Percentiles rank a stretch among this genome's conserved stretches.
Evolutionary conservation across 2,888 invertebrate genomes (phyloP).

Genomic region (Tachina lurida): DNA sequence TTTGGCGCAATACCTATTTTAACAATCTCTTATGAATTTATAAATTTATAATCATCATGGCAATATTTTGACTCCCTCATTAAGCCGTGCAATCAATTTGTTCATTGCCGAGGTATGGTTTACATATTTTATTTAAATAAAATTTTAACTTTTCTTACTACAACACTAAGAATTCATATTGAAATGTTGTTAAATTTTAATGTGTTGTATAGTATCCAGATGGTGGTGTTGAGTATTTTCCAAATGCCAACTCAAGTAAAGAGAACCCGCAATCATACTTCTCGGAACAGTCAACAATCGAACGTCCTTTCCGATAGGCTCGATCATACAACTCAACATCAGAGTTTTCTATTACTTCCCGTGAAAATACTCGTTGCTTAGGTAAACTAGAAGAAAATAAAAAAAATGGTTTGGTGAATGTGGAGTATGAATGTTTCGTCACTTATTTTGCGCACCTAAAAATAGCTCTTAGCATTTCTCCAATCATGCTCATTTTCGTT

Average conservation of each 20-base stretch:
- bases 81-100: no score
- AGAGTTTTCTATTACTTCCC: constrained; percentile 87
- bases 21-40: no score
- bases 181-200: neutral
- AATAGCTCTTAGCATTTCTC: constrained; percentile 88
- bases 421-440: neutral
- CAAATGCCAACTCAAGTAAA: constrained; percentile 88
- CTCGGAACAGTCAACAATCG: constrained; percentile 84
- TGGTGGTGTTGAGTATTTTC: constrained; percentile 82
- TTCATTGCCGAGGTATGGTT: no score
- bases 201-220: constrained; percentile 75
- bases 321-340: constrained; percentile 87
- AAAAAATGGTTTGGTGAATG: neutral
- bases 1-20: no score
- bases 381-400: constrained; percentile 85
- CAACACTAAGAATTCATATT: neutral
- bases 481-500: constrained; percentile 86
- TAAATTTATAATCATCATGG: no score
- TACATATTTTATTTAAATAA: no score
- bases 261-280: constrained; percentile 87
- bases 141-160: no score
- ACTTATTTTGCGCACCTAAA: constrained; percentile 86
- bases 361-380: constrained; percentile 85
- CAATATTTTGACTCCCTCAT: no score
- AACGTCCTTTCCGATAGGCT: constrained; percentile 85